Conservation (phyloP, 2,888 invertebrate species). For the Nyleta sp. region DNA sequence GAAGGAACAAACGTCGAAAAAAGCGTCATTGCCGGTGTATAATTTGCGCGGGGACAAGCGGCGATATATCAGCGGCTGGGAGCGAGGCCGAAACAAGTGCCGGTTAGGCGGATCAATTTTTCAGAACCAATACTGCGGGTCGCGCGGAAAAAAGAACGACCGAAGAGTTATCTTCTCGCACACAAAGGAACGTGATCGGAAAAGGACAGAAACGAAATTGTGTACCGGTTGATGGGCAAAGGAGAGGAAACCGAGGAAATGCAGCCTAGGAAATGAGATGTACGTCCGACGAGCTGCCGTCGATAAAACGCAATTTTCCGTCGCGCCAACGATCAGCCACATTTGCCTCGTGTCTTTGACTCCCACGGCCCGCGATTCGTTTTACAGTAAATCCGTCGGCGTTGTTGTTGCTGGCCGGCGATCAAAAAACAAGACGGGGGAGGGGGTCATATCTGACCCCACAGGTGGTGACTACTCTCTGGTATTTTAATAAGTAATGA, state of each 20-base stretch:
- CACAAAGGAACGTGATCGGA: slow-evolving; percentile 17
- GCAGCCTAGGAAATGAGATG: slow-evolving; percentile 59
- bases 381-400: slow-evolving; percentile 29
- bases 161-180: slow-evolving; percentile 52
- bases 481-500: too few species aligned
- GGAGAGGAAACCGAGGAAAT: slow-evolving; percentile 42
- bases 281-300: slow-evolving; percentile 43
- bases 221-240: slow-evolving; percentile 33
- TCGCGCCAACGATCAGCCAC: slow-evolving; percentile 29
- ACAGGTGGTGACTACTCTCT: too few species aligned
- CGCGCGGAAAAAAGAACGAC: slow-evolving; percentile 9
- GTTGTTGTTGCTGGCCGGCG: slow-evolving; percentile 1
- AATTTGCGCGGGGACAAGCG: slow-evolving; percentile 40
- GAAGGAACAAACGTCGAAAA: neutral
- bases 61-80: slow-evolving; percentile 30
- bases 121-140: slow-evolving; percentile 67
- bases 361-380: slow-evolving; percentile 31
- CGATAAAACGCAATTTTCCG: slow-evolving; percentile 58
- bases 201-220: slow-evolving; percentile 35
- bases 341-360: slow-evolving; percentile 38
- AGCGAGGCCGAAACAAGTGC: neutral
- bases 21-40: slow-evolving; percentile 31
- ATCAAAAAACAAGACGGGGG: too few species aligned
- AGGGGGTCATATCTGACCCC: too few species aligned
- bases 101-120: slow-evolving; percentile 69